Percentiles rank a stretch among this genome's conserved stretches.
These are phyloP conservation scores for Orussus abietinus DNA, from an alignment of 1,140 invertebrate genomes.

Conservation along the genomic window DNA sequence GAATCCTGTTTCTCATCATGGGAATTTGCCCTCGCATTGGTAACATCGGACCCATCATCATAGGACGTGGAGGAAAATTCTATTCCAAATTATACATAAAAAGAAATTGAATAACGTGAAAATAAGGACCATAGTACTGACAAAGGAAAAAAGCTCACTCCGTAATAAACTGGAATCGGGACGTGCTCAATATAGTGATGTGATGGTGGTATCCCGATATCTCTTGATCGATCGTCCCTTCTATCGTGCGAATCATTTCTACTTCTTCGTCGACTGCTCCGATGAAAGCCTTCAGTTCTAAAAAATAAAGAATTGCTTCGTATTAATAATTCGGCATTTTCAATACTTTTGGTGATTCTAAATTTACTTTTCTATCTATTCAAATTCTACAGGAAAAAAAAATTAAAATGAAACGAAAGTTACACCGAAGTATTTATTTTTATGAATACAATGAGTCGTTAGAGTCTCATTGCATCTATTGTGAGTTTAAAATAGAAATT, in stretches of 20 bases:
- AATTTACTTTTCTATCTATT: no score
- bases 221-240: constrained; percentile 15
- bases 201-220: constrained; percentile 13
- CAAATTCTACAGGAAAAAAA: no score
- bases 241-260: constrained; percentile 18
- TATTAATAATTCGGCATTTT: no score
- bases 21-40: constrained; percentile 24
- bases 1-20: constrained; percentile 14
- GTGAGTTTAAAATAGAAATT: no score
- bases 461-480: no score
- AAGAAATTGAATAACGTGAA: background rate
- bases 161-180: constrained; percentile 27
- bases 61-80: constrained; percentile 23
- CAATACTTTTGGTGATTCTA: no score
- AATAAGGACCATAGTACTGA: background rate
- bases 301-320: no score
- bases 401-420: no score
- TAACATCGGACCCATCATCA: constrained; percentile 26
- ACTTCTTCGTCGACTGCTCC: constrained; percentile 14
- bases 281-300: no score
- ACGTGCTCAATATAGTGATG: constrained; percentile 22
- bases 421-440: no score
- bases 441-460: no score
- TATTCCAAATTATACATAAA: constrained; percentile 9
- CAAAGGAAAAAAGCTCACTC: constrained; percentile 15